Percentiles rank a stretch among this genome's conserved stretches.
phyloP scores from a whole-genome alignment of 2,113 vertebrate genomes.

The Origma solitaria region DNA sequence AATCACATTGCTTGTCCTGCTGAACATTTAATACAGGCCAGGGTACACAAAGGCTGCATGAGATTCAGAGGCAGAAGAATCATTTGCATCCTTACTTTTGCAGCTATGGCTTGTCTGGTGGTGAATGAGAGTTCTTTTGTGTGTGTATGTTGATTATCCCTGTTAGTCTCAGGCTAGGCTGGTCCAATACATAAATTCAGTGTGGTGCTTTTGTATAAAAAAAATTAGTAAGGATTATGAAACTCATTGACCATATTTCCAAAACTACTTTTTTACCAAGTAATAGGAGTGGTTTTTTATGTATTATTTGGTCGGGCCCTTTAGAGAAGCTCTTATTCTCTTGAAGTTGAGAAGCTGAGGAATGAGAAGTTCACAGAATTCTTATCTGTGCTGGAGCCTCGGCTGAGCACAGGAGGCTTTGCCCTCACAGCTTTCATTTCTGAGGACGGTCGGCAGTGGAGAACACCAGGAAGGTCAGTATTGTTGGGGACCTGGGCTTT shows the following conservation, averaged over 20 bases:
- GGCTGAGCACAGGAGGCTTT: background rate
- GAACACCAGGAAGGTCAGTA: background rate
- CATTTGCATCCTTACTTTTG: background rate
- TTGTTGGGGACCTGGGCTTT: background rate
- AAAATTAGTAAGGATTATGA: background rate
- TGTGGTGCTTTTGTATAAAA: background rate
- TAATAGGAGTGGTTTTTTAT: background rate
- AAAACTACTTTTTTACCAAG: background rate
- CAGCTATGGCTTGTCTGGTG: background rate
- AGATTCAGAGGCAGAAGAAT: background rate
- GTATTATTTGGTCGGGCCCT: background rate
- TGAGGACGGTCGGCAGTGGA: background rate
- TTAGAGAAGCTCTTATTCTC: background rate
- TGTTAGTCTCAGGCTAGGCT: background rate
- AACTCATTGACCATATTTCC: background rate
- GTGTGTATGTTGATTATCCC: background rate
- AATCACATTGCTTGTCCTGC: background rate
- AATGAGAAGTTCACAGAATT: background rate
- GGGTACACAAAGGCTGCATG: background rate
- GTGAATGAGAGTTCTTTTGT: background rate
- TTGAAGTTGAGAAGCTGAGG: background rate
- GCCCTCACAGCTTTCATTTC: fast-evolving
- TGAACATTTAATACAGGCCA: background rate
- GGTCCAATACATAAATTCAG: background rate
- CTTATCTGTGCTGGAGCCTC: background rate